Conservation (phyloP, 2,888 invertebrate species). For the Drosophila diplacantha region DNA sequence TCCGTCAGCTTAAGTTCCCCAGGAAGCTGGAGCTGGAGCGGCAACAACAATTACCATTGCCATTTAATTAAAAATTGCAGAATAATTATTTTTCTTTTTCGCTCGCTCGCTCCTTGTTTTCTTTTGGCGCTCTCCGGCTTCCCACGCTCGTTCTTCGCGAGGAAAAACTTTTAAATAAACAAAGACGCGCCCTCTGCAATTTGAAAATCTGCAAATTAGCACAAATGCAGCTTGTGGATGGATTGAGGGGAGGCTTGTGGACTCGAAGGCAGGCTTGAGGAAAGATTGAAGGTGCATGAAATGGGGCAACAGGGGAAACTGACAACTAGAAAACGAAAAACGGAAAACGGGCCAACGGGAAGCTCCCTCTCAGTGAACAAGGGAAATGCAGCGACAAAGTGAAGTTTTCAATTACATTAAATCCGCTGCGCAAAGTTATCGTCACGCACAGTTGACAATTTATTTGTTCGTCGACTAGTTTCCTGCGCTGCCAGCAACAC, state of each 20-base stretch:
- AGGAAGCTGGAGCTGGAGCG: slow-evolving; percentile 35
- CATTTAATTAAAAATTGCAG: slow-evolving; percentile 73
- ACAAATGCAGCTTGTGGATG: slow-evolving; percentile 50
- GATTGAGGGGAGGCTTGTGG: slow-evolving; percentile 23
- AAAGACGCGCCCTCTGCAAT: slow-evolving; percentile 54
- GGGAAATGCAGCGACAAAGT: slow-evolving; percentile 40
- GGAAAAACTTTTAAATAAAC: slow-evolving; percentile 56
- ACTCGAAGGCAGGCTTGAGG: slow-evolving; percentile 22
- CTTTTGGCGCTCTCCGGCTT: slow-evolving; percentile 23
- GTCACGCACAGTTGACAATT: slow-evolving; percentile 65
- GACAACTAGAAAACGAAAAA: slow-evolving; percentile 10
- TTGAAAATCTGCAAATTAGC: slow-evolving; percentile 68
- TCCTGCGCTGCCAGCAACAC: slow-evolving; percentile 26
- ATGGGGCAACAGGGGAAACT: slow-evolving; percentile 4
- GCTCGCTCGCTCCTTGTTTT: slow-evolving; percentile 36
- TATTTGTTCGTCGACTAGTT: slow-evolving; percentile 49
- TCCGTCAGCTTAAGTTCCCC: slow-evolving; percentile 66
- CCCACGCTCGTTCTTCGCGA: slow-evolving; percentile 35
- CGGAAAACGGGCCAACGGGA: slow-evolving; percentile 19
- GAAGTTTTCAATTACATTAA: slow-evolving; percentile 71
- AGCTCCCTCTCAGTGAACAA: slow-evolving; percentile 4
- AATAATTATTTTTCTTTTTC: slow-evolving; percentile 69
- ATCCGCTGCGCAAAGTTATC: slow-evolving; percentile 53
- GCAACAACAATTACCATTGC: slow-evolving; percentile 63
- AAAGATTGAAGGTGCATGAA: slow-evolving; percentile 17